Percentiles rank a stretch among this genome's conserved stretches.
Evolutionary conservation across 2,888 invertebrate species (phyloP).

Genomic region (Acronicta psi): DNA sequence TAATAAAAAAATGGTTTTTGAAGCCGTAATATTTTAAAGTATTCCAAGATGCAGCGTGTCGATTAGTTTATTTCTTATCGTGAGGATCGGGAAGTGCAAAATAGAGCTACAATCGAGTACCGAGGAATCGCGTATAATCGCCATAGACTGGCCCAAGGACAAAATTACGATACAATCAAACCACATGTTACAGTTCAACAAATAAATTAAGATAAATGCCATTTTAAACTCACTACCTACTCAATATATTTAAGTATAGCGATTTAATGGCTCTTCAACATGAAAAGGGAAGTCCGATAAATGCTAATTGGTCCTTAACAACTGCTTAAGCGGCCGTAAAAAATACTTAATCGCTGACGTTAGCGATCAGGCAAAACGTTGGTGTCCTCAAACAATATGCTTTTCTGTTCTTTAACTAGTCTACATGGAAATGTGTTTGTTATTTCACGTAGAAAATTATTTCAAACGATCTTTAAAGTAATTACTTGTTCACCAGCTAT

Average conservation of each 20-base stretch:
- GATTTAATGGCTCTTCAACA: slow-evolving; percentile 59
- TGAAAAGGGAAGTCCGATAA: slow-evolving; percentile 73
- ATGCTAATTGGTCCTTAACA: slow-evolving; percentile 76
- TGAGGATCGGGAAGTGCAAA: neutral
- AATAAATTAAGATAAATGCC: slow-evolving; percentile 23
- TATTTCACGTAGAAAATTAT: slow-evolving; percentile 38
- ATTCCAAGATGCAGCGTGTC: too few species aligned
- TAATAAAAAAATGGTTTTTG: too few species aligned
- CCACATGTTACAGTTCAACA: slow-evolving; percentile 5
- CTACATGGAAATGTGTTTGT: slow-evolving; percentile 38
- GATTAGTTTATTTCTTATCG: too few species aligned
- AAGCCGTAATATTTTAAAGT: too few species aligned
- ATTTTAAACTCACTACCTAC: slow-evolving; percentile 27
- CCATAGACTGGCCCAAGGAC: too few species aligned
- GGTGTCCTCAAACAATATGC: slow-evolving; percentile 52
- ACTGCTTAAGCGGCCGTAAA: slow-evolving; percentile 71
- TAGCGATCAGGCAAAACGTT: slow-evolving; percentile 66
- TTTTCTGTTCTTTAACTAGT: slow-evolving; percentile 37
- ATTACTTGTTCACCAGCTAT: slow-evolving; percentile 1
- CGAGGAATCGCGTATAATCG: too few species aligned
- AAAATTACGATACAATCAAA: neutral
- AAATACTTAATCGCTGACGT: slow-evolving; percentile 65
- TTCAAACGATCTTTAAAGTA: slow-evolving; percentile 26
- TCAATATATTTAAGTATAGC: slow-evolving; percentile 50
- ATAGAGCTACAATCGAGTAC: neutral